Evolutionary conservation across 2,113 vertebrate genomes (phyloP).

Genomic region (Accipiter cooperii): DNA sequence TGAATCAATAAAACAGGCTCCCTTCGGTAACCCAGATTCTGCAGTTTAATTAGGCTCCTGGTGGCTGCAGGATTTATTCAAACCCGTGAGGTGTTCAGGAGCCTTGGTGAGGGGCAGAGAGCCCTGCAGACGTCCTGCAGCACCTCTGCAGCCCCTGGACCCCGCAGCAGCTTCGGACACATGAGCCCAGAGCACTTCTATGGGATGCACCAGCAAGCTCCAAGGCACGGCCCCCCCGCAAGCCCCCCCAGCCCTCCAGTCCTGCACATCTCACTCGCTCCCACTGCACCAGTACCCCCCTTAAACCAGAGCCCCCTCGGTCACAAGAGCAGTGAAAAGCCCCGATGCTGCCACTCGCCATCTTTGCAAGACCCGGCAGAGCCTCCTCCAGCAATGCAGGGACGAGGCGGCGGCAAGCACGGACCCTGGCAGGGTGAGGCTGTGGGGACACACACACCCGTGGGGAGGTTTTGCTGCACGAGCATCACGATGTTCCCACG

Average conservation of each 20-base stretch:
- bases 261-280: fast-evolving
- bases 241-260: neutral
- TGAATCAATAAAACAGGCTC: neutral
- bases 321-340: neutral
- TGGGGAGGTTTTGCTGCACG: neutral
- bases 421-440: neutral
- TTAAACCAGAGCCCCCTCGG: neutral
- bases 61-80: neutral
- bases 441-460: no score
- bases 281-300: neutral
- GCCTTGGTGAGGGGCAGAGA: neutral
- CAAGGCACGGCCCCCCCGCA: neutral
- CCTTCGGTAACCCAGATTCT: neutral
- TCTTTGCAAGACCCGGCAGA: neutral
- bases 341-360: neutral
- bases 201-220: no score
- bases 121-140: neutral
- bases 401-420: neutral
- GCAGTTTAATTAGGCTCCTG: neutral
- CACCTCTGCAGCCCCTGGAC: neutral
- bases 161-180: neutral
- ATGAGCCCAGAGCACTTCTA: neutral
- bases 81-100: neutral
- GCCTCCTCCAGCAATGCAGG: neutral
- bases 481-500: neutral